These are phyloP conservation scores for Argya squamiceps DNA, from an alignment of 2,797 vertebrate species.

Conservation along the genomic window DNA sequence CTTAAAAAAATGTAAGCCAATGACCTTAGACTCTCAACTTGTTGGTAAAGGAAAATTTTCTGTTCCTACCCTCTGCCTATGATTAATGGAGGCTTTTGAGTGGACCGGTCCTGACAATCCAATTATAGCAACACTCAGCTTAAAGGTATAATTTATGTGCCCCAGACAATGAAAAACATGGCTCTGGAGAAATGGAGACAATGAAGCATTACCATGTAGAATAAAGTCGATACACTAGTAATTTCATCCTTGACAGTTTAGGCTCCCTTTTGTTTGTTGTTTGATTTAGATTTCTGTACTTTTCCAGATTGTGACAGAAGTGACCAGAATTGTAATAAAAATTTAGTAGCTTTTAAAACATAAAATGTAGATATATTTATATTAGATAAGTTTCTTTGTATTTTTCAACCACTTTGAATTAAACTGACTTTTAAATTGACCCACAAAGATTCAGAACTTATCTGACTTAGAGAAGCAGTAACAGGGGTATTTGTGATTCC, in stretches of 20 bases:
- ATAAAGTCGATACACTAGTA: background rate
- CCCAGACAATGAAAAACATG: constrained; percentile 45
- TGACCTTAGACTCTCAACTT: constrained; percentile 54
- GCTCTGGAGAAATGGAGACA: constrained; percentile 43
- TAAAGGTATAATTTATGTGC: constrained; percentile 45
- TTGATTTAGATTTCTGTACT: background rate
- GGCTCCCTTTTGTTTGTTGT: background rate
- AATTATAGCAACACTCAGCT: constrained; percentile 53
- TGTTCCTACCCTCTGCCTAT: background rate
- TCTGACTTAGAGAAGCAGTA: background rate
- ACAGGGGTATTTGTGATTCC: background rate
- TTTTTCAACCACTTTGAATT: background rate
- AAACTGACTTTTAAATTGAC: background rate
- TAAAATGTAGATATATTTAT: background rate
- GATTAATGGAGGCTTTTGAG: constrained; percentile 52
- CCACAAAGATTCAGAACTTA: background rate
- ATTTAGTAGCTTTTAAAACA: background rate
- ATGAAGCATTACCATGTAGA: constrained; percentile 4
- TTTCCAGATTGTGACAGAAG: background rate
- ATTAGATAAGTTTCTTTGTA: background rate
- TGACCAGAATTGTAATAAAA: background rate
- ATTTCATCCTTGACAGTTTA: background rate
- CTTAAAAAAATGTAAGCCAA: constrained; percentile 63
- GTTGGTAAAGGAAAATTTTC: constrained; percentile 55
- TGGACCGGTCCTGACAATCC: constrained; percentile 47